Evolutionary conservation across 2,797 vertebrate genomes (phyloP), one percentile per base, ranked within the genome.

Genomic region (Thunnus albacares): DNA sequence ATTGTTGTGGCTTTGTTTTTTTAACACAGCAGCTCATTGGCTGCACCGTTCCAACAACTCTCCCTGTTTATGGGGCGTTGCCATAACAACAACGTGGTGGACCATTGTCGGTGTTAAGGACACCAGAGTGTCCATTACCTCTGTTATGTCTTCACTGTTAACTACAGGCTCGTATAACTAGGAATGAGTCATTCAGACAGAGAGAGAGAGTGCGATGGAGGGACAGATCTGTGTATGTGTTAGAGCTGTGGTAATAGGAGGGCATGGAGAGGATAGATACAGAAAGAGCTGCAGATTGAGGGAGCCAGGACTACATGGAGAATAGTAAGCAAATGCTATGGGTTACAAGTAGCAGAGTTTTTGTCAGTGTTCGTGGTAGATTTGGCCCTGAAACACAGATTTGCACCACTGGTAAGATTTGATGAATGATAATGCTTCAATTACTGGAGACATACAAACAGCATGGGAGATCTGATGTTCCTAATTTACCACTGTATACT

Each of bases 31-130:
- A 57, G 24, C 43, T 71, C 61, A 61, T 30, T 4, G 17, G 26
- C 28, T 18, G 5, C 20, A 5, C 43, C 1, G 12, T 53, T 71
- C 15, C 33, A 52, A 41, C 38, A 53, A 11, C 61, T 78, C 13
- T 59, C 17, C 28, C 30, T 53, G 49, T 80, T 78, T 75, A 78
- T 58, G 33, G 28, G 13, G 45, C 51, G 78, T 81, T 81, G 74
- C 73, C 55, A 69, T 77, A 59, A 59, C 61, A 53, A 83, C 75
- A 15, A 58, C 49, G 74, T 1, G 22, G 55, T 11, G 3, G 45
- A 30, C 52, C 67, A 59, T 52, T 67, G 57, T 65, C 20, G 43
- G 45, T 4, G 9, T 47, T 20, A 64, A 45, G 75, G 75, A 64
- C 60, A 57, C 51, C 38, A 20, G 17, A 18, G 47, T 79, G 59